A percentile compares a stretch with the other conserved stretches of the same genome.
Evolutionary conservation across 2,797 vertebrate genomes (phyloP).

Genomic region (Odontamblyopus rebecca): DNA sequence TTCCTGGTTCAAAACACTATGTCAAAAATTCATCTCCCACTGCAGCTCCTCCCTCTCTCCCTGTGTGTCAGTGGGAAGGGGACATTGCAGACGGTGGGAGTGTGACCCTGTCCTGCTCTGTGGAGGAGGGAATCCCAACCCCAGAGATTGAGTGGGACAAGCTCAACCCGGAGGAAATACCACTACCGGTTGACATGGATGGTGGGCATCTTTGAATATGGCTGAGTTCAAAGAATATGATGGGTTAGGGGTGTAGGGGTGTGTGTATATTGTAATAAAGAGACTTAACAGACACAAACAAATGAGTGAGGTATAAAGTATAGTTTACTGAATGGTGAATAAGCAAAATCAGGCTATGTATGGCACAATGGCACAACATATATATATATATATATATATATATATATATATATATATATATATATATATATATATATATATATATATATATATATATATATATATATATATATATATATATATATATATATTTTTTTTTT

Average conservation of each 20-base stretch:
- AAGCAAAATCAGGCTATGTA: not conserved
- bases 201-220: conserved; percentile 59
- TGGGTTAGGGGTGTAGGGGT: not conserved
- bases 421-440: too few species aligned
- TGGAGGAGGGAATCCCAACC: conserved; percentile 70
- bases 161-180: conserved; percentile 66
- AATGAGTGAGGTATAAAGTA: not conserved
- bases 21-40: not conserved
- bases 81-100: conserved; percentile 67
- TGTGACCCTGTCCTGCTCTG: conserved; percentile 75
- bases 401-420: too few species aligned
- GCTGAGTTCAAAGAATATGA: not conserved
- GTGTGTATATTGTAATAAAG: not conserved
- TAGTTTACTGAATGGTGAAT: not conserved
- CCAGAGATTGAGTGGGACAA: conserved; percentile 81
- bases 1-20: not conserved
- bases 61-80: conserved; percentile 79
- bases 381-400: too few species aligned
- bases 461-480: too few species aligned
- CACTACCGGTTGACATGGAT: conserved; percentile 73
- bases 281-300: not conserved
- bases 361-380: too few species aligned
- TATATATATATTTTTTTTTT: too few species aligned
- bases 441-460: too few species aligned
- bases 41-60: conserved; percentile 77